Evolutionary conservation across 2,888 invertebrate species (phyloP), one percentile per base, ranked within the genome.

Genomic region (Aplocera efformata): DNA sequence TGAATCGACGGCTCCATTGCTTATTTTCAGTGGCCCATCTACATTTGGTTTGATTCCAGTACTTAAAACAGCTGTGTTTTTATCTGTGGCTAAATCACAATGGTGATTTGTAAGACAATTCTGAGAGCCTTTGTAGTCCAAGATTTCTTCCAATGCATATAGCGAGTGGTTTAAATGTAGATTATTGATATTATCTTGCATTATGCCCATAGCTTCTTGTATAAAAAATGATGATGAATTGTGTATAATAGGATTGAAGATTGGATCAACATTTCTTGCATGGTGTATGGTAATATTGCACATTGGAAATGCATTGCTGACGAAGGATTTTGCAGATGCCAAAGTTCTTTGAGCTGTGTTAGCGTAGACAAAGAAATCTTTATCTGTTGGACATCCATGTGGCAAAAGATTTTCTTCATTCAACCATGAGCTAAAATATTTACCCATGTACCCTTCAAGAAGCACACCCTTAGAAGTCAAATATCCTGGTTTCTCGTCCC

Each of bases 201-300:
- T 85, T 51, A 75, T 57, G 38, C 72, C 53, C 0, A 58, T 10
- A 0, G 70, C 79, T 34, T 65, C 51, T 21, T 68, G 35, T 50
- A 55, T 65, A 42, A 81, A 86, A 7, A 46, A 37, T 6, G 48
- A 40, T 0, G 79, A 65, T 3, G 60, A 49, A 25, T 85, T 85
- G 42, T 84, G 86, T 17, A 85, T 64, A 0, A 73, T 55, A 0
- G 83, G 79, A 40, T 71, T 72, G 13, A 86, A 86, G 25, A 81
- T 61, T 0, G 75, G 71, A 47, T 86, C 85, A 0, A 51, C 52
- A 17, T 53, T 33, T 1, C 60, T 50, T 3, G 63, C 46, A 32
- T 72, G 67, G 42, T 88, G 71, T 3, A 88, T 59, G 0, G 66
- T 70, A 2, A 82, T 42, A 38, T 78, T 71, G 39, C 86, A 88